Percentiles rank a stretch among this genome's conserved stretches.
Conservation (phyloP, 2,113 vertebrate genomes). For the Mionectes macconnelli region DNA sequence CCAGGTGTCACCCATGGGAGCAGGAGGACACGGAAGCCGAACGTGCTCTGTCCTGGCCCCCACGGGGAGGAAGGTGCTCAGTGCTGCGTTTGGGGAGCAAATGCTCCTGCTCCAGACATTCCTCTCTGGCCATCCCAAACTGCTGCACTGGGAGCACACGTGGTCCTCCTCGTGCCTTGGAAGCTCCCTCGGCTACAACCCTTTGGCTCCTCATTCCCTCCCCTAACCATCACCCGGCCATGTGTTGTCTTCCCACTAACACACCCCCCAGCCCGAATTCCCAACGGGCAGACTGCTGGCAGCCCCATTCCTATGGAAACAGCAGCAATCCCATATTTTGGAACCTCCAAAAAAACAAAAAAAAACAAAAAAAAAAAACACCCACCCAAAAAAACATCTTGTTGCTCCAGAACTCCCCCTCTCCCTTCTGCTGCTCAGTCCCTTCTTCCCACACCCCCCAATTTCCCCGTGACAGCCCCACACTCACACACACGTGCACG, state of each 20-base stretch:
- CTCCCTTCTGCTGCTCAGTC: not conserved
- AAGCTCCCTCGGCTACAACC: accelerated
- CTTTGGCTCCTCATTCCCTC: not conserved
- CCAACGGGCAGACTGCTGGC: not conserved
- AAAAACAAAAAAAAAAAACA: no score
- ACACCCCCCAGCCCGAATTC: not conserved
- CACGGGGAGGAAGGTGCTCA: accelerated
- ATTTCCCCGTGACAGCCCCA: accelerated
- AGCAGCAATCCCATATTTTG: not conserved
- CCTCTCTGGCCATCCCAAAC: not conserved
- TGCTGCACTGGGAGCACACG: not conserved
- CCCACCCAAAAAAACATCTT: no score
- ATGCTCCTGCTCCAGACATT: accelerated
- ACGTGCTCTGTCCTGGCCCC: accelerated
- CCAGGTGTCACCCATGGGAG: accelerated
- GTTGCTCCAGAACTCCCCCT: not conserved
- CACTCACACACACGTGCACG: accelerated
- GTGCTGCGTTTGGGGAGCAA: not conserved
- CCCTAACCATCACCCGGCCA: not conserved
- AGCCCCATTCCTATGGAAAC: not conserved
- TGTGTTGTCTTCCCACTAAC: accelerated
- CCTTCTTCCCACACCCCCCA: not conserved
- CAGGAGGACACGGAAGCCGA: accelerated
- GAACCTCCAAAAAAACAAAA: not conserved
- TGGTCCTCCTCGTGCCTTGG: accelerated